Conservation (phyloP, 2,113 vertebrate species). For the Scolopax mira region DNA sequence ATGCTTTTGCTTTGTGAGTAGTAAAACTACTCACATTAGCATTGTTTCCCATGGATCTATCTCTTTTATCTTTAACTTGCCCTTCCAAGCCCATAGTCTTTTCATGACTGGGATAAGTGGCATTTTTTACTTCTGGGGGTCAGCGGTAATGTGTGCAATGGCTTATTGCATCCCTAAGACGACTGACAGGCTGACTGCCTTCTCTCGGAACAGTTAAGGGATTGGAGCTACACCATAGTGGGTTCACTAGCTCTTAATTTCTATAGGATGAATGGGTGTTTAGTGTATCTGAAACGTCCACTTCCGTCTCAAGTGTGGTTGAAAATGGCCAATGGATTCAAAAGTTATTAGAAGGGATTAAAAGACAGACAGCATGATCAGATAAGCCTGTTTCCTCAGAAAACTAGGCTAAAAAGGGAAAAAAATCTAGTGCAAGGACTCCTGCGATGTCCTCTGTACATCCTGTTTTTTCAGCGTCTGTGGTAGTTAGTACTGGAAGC, state of each 20-base stretch:
- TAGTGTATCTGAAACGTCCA: background rate
- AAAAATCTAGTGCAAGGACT: conserved; percentile 28
- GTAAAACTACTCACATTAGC: background rate
- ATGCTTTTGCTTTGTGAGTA: background rate
- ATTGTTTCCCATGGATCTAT: background rate
- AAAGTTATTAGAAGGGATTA: conserved; percentile 59
- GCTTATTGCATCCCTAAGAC: background rate
- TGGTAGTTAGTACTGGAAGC: background rate
- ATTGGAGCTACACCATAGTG: background rate
- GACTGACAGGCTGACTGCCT: background rate
- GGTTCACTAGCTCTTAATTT: background rate
- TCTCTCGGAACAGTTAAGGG: background rate
- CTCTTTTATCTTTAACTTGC: background rate
- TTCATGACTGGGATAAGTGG: background rate
- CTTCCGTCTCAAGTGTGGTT: background rate
- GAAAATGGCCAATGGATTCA: conserved; percentile 58
- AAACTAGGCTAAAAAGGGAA: conserved; percentile 44
- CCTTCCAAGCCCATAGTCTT: background rate
- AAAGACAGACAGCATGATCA: conserved; percentile 55
- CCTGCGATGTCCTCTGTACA: background rate
- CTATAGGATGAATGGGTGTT: background rate
- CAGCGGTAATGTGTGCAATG: background rate
- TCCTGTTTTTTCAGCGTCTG: background rate
- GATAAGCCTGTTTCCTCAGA: conserved; percentile 54
- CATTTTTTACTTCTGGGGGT: background rate